Evolutionary conservation across 2,113 vertebrate genomes (phyloP).

Genomic region (Anoura caudifer): DNA sequence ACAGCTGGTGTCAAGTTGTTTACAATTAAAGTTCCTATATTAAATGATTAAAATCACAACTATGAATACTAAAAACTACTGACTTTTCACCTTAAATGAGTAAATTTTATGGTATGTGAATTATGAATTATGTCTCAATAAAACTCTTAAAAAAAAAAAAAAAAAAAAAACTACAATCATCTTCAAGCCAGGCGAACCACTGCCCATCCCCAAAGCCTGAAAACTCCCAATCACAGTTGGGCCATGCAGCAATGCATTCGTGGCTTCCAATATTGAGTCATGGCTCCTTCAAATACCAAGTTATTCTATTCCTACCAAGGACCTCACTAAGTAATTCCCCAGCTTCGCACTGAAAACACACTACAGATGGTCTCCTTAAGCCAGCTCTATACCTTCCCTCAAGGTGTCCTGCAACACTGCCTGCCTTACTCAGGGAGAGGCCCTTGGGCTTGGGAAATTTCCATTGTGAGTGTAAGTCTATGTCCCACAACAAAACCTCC

Average conservation of each 20-base stretch:
- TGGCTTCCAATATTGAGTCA: neutral
- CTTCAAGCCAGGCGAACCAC: neutral
- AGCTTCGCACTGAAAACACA: neutral
- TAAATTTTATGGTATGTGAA: neutral
- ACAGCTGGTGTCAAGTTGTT: neutral
- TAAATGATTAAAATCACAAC: neutral
- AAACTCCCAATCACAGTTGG: neutral
- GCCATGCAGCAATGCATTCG: neutral
- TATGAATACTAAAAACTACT: neutral
- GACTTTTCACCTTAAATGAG: neutral
- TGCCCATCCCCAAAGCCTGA: neutral
- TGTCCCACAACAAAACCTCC: neutral
- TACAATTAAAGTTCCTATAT: neutral
- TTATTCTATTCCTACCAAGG: neutral
- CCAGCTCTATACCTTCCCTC: neutral
- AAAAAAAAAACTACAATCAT: neutral
- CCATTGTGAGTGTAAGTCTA: neutral
- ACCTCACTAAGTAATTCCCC: neutral
- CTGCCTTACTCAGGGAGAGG: neutral
- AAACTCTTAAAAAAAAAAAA: neutral
- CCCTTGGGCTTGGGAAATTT: neutral
- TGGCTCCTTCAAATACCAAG: neutral
- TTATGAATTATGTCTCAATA: neutral
- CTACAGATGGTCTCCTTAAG: neutral
- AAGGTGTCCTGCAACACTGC: neutral